Evolutionary conservation across 2,113 vertebrate species (phyloP).

Genomic region (Eulemur macaco): DNA sequence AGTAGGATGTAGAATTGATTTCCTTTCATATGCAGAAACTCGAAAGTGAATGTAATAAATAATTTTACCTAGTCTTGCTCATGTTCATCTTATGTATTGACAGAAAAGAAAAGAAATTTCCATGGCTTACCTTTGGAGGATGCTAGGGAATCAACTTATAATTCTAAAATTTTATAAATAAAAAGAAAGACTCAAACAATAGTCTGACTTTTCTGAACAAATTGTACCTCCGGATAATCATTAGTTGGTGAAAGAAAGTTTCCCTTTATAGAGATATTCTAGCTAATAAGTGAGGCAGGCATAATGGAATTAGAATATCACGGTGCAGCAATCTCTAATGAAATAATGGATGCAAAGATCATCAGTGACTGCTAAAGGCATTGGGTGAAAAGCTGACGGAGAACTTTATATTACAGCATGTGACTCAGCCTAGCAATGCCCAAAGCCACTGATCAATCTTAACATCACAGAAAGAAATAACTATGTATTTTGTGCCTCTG

Average conservation of each 20-base stretch:
- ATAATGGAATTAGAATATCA: neutral
- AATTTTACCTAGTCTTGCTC: neutral
- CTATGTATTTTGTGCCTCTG: neutral
- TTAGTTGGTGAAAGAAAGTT: neutral
- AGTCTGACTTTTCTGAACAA: neutral
- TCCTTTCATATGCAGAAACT: neutral
- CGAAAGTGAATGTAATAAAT: neutral
- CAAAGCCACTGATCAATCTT: neutral
- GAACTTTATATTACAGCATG: neutral
- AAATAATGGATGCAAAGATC: neutral
- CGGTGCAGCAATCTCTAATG: neutral
- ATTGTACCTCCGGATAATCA: neutral
- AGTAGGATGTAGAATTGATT: neutral
- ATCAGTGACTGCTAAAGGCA: neutral
- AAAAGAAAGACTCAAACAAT: neutral
- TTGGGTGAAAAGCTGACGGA: neutral
- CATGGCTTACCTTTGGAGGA: neutral
- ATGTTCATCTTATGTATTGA: neutral
- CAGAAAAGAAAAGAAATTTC: neutral
- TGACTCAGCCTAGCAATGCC: neutral
- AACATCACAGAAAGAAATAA: neutral
- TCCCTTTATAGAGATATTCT: neutral
- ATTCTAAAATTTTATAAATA: neutral
- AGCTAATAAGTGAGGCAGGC: neutral
- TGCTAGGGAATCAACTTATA: neutral